Percentiles rank a stretch among this genome's conserved stretches.
These are phyloP conservation scores for Cacatua alba DNA, from an alignment of 2,113 vertebrate genomes.

Conservation along the genomic window DNA sequence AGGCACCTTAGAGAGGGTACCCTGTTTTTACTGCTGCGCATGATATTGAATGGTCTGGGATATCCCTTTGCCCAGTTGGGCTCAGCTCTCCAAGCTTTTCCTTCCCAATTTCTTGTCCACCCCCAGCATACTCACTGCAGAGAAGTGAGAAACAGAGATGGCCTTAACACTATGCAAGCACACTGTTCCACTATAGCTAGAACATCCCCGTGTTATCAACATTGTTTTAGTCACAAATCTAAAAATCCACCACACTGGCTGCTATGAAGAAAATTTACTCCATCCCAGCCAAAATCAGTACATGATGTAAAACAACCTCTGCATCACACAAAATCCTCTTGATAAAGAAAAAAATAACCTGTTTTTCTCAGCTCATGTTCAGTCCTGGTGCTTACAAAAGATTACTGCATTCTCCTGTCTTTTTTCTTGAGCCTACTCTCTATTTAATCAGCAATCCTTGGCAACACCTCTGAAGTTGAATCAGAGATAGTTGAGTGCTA, in stretches of 20 bases:
- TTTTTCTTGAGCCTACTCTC: background rate
- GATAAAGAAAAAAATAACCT: background rate
- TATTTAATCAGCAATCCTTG: background rate
- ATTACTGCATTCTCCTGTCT: background rate
- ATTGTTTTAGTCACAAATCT: background rate
- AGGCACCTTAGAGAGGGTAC: background rate
- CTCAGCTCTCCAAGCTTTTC: background rate
- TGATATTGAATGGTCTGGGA: accelerated
- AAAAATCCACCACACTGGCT: background rate
- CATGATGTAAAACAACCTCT: background rate
- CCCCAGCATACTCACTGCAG: accelerated
- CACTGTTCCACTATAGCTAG: background rate
- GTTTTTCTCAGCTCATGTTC: background rate
- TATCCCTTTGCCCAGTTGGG: background rate
- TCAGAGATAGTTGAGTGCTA: background rate
- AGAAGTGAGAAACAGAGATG: background rate
- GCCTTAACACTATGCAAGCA: background rate
- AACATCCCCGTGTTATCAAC: background rate
- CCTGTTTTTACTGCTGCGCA: background rate
- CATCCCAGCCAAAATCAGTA: background rate
- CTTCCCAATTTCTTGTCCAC: background rate
- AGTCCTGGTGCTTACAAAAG: background rate
- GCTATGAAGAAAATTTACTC: background rate
- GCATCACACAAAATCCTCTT: background rate
- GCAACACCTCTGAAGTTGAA: background rate